Evolutionary conservation across 1,140 invertebrate species (phyloP), one percentile per base, ranked within the genome.

Genomic region (Thaumatotibia leucotreta): DNA sequence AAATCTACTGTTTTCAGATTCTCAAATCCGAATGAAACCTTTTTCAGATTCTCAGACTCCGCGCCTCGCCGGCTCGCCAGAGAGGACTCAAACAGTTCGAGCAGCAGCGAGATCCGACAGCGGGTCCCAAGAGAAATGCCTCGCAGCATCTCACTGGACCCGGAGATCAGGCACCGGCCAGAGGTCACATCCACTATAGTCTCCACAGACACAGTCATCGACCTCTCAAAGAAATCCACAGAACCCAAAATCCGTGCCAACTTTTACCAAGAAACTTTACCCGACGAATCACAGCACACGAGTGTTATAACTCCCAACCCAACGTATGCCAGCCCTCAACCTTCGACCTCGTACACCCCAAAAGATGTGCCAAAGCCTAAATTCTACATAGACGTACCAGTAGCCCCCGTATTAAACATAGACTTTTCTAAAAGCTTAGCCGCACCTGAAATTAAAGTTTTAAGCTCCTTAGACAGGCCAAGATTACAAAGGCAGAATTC

Each of bases 271-370:
- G 88, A 90, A 31, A 90, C 88, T 0, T 63, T 88, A 27, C 20
- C 74, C 0, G 86, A 89, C 2, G 84, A 84, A 10, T 65, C 77
- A 0, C 77, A 75, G 39, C 83, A 86, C 58, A 79, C 67, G 11
- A 88, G 85, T 58, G 88, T 90, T 4, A 90, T 90, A 29, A 84
- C 73, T 20, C 35, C 85, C 3, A 90, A 90, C 54, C 88, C 88
- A 0, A 84, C 79, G 1, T 90, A 89, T 33, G 29, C 76, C 0
- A n/a, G n/a, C n/a, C n/a, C n/a, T n/a, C 88, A 90, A 35, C 88
- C 88, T 0, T 90, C 88, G 2, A 90, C 88, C 0, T 68, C 67
- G 3, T 78, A 70, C 49, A 78, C 68, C 11, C 74, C 74, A 32
- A 61, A 79, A 66, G 45, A 73, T 11, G 75, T 82, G 70, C 84